Evolutionary conservation across 2,113 vertebrate species (phyloP).

Genomic region (Eulemur rufifrons): DNA sequence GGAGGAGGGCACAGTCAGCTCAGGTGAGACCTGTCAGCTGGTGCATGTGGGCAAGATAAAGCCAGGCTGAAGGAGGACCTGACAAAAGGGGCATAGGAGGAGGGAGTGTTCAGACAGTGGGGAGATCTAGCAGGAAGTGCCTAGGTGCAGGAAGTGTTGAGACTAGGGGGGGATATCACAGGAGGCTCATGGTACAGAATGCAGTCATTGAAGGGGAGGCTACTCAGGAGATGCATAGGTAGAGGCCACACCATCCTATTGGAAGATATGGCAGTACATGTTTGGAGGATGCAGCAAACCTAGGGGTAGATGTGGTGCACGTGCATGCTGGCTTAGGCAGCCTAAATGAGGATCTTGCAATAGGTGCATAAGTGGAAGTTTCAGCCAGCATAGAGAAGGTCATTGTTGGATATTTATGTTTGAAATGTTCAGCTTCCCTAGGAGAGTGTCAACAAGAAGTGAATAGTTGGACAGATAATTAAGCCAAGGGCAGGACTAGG

Average conservation of each 20-base stretch:
- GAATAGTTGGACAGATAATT: not conserved
- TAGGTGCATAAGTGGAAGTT: not conserved
- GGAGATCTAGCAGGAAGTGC: not conserved
- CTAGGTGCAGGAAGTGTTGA: not conserved
- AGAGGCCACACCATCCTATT: not conserved
- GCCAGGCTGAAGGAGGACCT: not conserved
- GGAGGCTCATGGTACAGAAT: not conserved
- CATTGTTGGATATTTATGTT: not conserved
- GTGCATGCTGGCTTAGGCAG: not conserved
- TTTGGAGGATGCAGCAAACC: not conserved
- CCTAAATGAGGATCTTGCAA: not conserved
- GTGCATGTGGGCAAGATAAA: not conserved
- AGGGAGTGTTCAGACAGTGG: not conserved
- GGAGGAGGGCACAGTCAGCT: not conserved
- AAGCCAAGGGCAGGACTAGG: not conserved
- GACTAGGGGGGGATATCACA: not conserved
- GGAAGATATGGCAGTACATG: not conserved
- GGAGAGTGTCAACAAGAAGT: not conserved
- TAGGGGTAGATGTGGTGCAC: not conserved
- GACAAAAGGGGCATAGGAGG: not conserved
- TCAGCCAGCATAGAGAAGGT: not conserved
- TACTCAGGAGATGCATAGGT: not conserved
- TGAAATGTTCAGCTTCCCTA: not conserved
- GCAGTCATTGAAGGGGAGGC: not conserved
- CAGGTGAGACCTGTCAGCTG: not conserved